Percentiles rank a stretch among this genome's conserved stretches.
Evolutionary conservation across 2,888 invertebrate genomes (phyloP).

Genomic region (Phaonia tiefii): DNA sequence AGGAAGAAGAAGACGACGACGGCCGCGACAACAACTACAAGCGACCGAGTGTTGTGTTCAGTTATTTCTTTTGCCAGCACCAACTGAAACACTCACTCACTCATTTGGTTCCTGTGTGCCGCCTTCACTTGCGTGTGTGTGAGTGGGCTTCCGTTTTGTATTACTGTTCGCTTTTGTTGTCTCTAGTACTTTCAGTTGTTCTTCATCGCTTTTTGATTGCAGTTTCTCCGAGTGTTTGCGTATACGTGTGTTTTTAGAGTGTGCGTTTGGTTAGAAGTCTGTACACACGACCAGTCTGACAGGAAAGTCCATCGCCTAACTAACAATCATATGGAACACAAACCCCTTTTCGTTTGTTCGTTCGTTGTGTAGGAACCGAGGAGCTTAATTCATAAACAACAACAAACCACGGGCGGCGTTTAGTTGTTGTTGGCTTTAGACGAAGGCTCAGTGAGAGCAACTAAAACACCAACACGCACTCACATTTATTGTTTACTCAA

Average conservation of each 20-base stretch:
- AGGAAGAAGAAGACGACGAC: not conserved
- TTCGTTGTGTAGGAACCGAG: too few species aligned
- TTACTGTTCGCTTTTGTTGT: not conserved
- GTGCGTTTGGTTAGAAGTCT: too few species aligned
- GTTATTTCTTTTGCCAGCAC: constrained; percentile 53
- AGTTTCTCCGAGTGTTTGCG: constrained; percentile 52
- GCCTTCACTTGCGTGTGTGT: constrained; percentile 8
- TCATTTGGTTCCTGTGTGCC: too few species aligned
- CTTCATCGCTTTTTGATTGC: constrained; percentile 47
- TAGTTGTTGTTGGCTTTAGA: too few species aligned
- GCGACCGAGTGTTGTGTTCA: constrained; percentile 28
- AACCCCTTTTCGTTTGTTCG: not conserved
- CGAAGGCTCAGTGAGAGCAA: too few species aligned
- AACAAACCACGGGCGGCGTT: too few species aligned
- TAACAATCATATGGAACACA: constrained; percentile 4
- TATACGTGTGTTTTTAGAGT: too few species aligned
- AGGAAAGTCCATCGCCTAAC: not conserved
- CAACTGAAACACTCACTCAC: not conserved
- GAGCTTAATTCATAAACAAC: too few species aligned
- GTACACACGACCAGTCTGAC: not conserved
- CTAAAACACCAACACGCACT: not conserved
- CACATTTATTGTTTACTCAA: not conserved
- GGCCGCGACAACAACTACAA: not conserved
- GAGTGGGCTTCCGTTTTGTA: constrained; percentile 6
- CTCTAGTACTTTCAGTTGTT: constrained; percentile 12